Evolutionary conservation across 2,797 vertebrate species (phyloP).

Genomic region (Acrossocheilus fasciatus): DNA sequence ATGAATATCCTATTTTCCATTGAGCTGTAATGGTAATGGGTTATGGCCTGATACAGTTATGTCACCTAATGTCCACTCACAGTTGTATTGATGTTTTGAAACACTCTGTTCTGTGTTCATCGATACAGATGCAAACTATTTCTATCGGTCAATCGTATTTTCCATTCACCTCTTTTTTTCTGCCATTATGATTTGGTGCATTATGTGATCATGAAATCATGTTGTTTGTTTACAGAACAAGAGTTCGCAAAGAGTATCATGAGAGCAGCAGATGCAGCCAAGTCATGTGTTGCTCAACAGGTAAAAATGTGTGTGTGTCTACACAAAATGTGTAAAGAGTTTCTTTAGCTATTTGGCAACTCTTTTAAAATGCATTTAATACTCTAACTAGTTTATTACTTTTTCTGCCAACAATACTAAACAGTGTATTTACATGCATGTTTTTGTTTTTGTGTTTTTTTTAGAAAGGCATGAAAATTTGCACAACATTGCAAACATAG

Average conservation of each 20-base stretch:
- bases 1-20: slow-evolving; percentile 36
- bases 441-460: too few relatives aligned
- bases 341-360: neutral
- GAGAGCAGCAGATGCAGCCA: slow-evolving; percentile 86
- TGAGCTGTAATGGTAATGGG: slow-evolving; percentile 10
- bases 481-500: neutral
- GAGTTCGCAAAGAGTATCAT: slow-evolving; percentile 90
- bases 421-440: too few relatives aligned
- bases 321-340: neutral
- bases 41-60: slow-evolving; percentile 1
- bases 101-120: slow-evolving; percentile 21
- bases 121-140: slow-evolving; percentile 26
- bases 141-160: slow-evolving; percentile 18
- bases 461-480: neutral
- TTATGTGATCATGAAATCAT: neutral
- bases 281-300: slow-evolving; percentile 82
- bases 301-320: slow-evolving; percentile 68
- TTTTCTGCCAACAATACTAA: too few relatives aligned
- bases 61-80: slow-evolving; percentile 1
- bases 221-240: slow-evolving; percentile 77
- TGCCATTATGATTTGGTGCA: neutral
- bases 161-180: slow-evolving; percentile 15
- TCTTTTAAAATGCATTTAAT: too few relatives aligned
- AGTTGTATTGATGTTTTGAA: slow-evolving; percentile 49
- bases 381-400: neutral